Evolutionary conservation across 2,797 vertebrate genomes (phyloP), one percentile per base, ranked within the genome.

Genomic region (Myotis findleyi): DNA sequence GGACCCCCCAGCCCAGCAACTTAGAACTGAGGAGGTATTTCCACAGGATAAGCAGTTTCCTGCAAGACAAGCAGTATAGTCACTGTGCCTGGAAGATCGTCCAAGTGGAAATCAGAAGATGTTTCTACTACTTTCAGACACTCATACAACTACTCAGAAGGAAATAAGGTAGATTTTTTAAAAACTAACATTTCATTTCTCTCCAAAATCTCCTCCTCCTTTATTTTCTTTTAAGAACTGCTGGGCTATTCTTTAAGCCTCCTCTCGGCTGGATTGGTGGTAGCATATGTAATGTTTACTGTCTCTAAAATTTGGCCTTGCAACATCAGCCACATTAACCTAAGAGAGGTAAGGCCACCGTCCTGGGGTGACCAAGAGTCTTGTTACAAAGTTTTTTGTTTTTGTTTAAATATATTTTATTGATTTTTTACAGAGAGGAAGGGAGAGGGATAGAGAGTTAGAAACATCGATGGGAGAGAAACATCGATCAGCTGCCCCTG

Each of bases 1-100:
- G 2, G 33, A 57, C 68, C 30, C 12, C 95, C 79, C 93, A 30
- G 77, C 33, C 1, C 2, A 76, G 16, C 0, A 95, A 5, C 71
- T 88, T 98, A 41, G 80, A 97, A 10, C 8, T 97, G 53, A 98
- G 76, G 72, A 97, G 96, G 7, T 98, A 98, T 76, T 98, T 98
- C 84, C 87, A 87, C 84, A 98, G 95, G 97, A 98, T 98, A 82
- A 47, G 9, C 11, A 87, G 2, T 51, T 98, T 98, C 81, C 94
- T 98, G 75, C 59, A 85, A 92, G 72, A 96, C 1, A 98, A 97
- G 92, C 95, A 97, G 92, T 94, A 98, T 3, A 98, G 96, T 62
- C 53, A 25, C 3, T 98, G 98, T 59, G 97, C 98, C 82, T 98
- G 97, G 97, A 75, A 98, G 95, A 92, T 92, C 3, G 95, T 98